Base-by-base conservation (phyloP, 2,888 invertebrate species). In the Marasmarcha lunaedactyla region DNA sequence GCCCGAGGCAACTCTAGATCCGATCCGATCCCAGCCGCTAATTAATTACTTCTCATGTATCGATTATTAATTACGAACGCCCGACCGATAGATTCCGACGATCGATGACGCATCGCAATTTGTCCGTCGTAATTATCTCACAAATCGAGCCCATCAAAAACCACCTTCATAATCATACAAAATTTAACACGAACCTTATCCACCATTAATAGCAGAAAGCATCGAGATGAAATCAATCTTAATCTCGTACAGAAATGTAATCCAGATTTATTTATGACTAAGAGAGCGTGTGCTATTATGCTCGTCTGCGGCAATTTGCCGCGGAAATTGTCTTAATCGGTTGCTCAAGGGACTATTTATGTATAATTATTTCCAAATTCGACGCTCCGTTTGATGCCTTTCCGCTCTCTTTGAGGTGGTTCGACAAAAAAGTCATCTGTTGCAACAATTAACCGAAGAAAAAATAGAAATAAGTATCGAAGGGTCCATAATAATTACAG, bases 321-420 rank as follows among this genome's bases (percentile, higher is more conserved):
- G 79, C 78, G 73, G 79, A 81, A 83, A 83, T 83, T 83, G 83
- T 83, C 81, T 83, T 83, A 83, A 83, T 83, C 83, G 83, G 71
- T 71, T 83, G 83, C 83, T 83, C 83, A 83, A 83, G 83, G 83
- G 83, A 83, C 83, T 83, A 81, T 83, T 83, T 83, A 83, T 83
- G 78, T 83, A 83, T 83, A 83, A 83, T 83, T 83, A 83, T 83
- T 81, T 83, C 78, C 79, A 83, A 83, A 83, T 81, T 83, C 83
- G 77, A 83, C 76, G 79, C 71, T 73, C 63, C 70, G 78, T 83
- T 83, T 83, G 83, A 83, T 83, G 83, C 83, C 72, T 83, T 81
- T 78, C 81, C 83, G 81, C 83, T 83, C 83, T 83, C 79, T 78
- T 79, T 83, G 77, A 78, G 77, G 72, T 73, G 56, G 67, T 74